A percentile compares a stretch with the other conserved stretches of the same genome.
phyloP scores from a whole-genome alignment of 2,113 vertebrate species.

The Callospermophilus lateralis region DNA sequence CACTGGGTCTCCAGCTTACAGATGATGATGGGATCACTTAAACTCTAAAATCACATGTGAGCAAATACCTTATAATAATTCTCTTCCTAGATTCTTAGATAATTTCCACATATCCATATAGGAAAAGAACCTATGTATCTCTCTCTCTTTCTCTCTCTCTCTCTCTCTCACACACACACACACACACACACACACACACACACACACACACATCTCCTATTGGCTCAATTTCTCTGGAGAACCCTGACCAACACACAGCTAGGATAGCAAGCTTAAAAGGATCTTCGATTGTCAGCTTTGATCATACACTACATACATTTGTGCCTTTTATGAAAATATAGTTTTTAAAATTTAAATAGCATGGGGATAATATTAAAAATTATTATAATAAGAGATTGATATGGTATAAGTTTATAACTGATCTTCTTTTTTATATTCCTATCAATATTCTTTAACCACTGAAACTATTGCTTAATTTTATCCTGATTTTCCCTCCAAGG shows the following conservation, averaged over 20 bases:
- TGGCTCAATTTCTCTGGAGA: neutral
- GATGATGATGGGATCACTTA: neutral
- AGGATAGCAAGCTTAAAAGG: slow-evolving; percentile 38
- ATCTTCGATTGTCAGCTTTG: neutral
- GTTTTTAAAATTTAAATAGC: slow-evolving; percentile 11
- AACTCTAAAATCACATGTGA: neutral
- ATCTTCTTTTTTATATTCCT: slow-evolving; percentile 36
- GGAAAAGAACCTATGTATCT: neutral
- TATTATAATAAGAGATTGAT: neutral
- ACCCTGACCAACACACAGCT: neutral
- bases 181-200: neutral
- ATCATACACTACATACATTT: neutral
- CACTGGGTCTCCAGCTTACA: neutral
- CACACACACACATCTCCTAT: neutral
- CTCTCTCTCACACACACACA: too few species aligned
- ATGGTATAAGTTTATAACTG: slow-evolving; percentile 13
- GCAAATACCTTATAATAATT: neutral
- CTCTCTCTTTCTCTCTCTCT: too few species aligned
- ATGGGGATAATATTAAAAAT: slow-evolving; percentile 29
- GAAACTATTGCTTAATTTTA: slow-evolving; percentile 53
- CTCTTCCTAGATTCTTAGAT: neutral
- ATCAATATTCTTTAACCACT: slow-evolving; percentile 30
- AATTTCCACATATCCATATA: neutral
- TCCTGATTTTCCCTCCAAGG: slow-evolving; percentile 3
- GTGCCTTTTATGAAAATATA: slow-evolving; percentile 28